These are phyloP conservation scores for Chydorus sphaericus DNA, from an alignment of 2,888 invertebrate species.

Conservation along the genomic window DNA sequence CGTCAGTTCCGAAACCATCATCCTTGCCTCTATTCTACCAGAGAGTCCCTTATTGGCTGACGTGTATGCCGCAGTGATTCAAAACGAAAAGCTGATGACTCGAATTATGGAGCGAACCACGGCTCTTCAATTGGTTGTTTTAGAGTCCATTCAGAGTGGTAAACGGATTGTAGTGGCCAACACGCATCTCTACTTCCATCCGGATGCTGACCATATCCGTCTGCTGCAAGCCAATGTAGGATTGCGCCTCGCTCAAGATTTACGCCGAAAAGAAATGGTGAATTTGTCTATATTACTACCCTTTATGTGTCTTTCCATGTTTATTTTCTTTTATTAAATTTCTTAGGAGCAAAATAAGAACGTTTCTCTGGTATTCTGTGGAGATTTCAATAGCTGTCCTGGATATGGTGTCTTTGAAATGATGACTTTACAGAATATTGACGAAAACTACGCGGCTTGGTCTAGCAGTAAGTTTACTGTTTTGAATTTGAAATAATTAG, in stretches of 20 bases:
- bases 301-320: neutral
- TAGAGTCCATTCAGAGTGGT: conserved; percentile 39
- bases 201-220: conserved; percentile 76
- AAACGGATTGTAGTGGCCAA: conserved; percentile 58
- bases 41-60: conserved; percentile 36
- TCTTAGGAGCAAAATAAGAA: conserved; percentile 30
- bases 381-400: conserved; percentile 85
- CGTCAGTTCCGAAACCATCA: conserved; percentile 37
- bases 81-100: conserved; percentile 40
- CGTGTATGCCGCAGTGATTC: conserved; percentile 44
- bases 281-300: neutral
- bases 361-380: conserved; percentile 62
- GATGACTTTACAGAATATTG: conserved; percentile 51
- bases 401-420: conserved; percentile 65
- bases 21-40: conserved; percentile 44
- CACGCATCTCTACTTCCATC: conserved; percentile 87
- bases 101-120: conserved; percentile 49
- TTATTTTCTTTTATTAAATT: conserved; percentile 1
- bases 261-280: conserved; percentile 30
- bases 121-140: conserved; percentile 39
- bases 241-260: conserved; percentile 49
- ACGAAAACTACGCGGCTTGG: conserved; percentile 55
- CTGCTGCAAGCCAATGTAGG: conserved; percentile 65
- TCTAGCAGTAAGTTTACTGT: conserved; percentile 43
- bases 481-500: conserved; percentile 5